phyloP scores from a whole-genome alignment of 2,797 vertebrate species.

The Acanthornis magna region DNA sequence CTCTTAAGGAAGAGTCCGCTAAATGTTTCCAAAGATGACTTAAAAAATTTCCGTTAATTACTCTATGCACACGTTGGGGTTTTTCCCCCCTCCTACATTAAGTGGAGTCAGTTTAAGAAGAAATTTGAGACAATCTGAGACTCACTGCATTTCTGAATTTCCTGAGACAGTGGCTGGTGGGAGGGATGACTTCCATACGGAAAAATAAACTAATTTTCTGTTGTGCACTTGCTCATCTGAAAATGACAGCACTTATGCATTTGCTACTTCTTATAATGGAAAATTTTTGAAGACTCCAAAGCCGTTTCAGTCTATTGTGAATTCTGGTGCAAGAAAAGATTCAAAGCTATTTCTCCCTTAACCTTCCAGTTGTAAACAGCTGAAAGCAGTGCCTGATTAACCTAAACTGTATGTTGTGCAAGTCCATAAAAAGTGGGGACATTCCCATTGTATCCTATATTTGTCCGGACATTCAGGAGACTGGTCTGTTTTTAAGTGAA shows the following conservation, averaged over 20 bases:
- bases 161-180: background rate
- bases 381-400: background rate
- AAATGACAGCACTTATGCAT: background rate
- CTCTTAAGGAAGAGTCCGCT: background rate
- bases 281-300: background rate
- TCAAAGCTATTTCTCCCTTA: background rate
- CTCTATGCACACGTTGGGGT: accelerated
- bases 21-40: background rate
- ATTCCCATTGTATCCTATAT: background rate
- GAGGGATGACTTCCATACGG: background rate
- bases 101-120: background rate
- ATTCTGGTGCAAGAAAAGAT: background rate
- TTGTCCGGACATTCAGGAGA: background rate
- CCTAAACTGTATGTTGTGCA: background rate
- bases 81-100: background rate
- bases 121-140: background rate
- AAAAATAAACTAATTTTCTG: background rate
- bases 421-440: background rate
- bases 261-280: background rate
- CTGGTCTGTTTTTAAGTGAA: background rate
- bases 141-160: background rate
- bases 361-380: background rate
- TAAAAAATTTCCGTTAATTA: background rate
- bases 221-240: background rate
- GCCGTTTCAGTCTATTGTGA: background rate